A percentile compares a stretch with the other conserved stretches of the same genome.
These are phyloP conservation scores for Philantomba maxwellii DNA, from an alignment of 2,113 vertebrate genomes.

Conservation along the genomic window DNA sequence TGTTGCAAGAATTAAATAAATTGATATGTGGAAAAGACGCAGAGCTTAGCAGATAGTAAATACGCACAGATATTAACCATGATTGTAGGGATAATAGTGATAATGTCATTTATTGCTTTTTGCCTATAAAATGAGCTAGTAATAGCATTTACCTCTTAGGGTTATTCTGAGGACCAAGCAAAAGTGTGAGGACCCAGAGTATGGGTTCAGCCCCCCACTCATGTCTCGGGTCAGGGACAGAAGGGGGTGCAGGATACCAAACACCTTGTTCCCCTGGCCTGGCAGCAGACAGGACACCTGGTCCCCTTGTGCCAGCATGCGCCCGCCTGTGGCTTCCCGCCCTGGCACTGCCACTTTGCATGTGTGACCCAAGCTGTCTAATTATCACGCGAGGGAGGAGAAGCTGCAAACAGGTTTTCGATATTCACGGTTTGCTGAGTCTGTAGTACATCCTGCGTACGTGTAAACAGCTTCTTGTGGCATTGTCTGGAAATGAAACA, in stretches of 20 bases:
- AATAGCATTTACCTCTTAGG: neutral
- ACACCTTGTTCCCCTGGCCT: neutral
- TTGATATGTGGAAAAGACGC: too few relatives aligned
- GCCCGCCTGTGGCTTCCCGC: neutral
- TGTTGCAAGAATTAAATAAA: neutral
- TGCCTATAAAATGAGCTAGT: neutral
- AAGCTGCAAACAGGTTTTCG: neutral
- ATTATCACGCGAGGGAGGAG: constrained; percentile 25
- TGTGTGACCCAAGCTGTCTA: constrained; percentile 27
- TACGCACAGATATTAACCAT: neutral
- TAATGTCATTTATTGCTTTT: neutral
- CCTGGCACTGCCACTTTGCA: neutral
- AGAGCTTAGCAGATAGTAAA: neutral
- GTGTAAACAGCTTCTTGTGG: constrained; percentile 35
- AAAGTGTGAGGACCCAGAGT: neutral
- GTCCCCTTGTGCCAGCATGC: rapidly evolving
- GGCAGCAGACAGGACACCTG: neutral
- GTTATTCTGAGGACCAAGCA: neutral
- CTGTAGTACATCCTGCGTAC: neutral
- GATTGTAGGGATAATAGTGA: neutral
- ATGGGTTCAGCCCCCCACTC: neutral
- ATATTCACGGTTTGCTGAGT: constrained; percentile 24
- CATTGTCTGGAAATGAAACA: constrained; percentile 61
- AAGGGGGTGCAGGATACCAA: rapidly evolving
- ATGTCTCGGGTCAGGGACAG: neutral